Percentiles rank a stretch among this genome's conserved stretches.
Conservation (phyloP, 2,113 vertebrate species). For the Cyprinodon tularosa region DNA sequence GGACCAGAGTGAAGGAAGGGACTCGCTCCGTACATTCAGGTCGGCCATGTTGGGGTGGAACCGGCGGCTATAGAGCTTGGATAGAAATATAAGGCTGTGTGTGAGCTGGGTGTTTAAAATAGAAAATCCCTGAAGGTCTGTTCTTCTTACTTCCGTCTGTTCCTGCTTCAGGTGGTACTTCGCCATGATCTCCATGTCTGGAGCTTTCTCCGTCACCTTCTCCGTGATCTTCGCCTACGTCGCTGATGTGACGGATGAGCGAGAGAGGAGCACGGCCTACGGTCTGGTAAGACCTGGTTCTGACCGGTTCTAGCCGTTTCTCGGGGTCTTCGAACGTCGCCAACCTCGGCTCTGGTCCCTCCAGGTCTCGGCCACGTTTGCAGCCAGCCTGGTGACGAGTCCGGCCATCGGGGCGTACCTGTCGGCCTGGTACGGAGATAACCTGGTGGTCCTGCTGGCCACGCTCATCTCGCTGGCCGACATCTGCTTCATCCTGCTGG, state of each 20-base stretch:
- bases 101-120: too few relatives aligned
- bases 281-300: conserved; percentile 84
- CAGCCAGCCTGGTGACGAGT: conserved; percentile 93
- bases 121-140: neutral
- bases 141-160: neutral
- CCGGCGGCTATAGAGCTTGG: too few relatives aligned
- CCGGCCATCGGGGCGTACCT: conserved; percentile 94
- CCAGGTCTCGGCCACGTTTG: conserved; percentile 95
- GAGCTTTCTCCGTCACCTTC: conserved; percentile 95
- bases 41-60: too few relatives aligned
- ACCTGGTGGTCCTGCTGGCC: conserved; percentile 89
- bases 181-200: conserved; percentile 93
- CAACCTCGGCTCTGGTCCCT: neutral
- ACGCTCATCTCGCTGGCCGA: conserved; percentile 88
- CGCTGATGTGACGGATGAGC: conserved; percentile 91
- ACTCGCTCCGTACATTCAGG: too few relatives aligned
- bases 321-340: too few relatives aligned
- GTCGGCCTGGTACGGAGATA: conserved; percentile 89
- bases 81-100: too few relatives aligned
- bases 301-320: neutral
- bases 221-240: conserved; percentile 97
- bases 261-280: conserved; percentile 91
- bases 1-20: too few relatives aligned
- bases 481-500: conserved; percentile 93
- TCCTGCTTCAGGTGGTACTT: conserved; percentile 90